phyloP scores from a whole-genome alignment of 2,113 vertebrate species.

The Labeo catla region DNA sequence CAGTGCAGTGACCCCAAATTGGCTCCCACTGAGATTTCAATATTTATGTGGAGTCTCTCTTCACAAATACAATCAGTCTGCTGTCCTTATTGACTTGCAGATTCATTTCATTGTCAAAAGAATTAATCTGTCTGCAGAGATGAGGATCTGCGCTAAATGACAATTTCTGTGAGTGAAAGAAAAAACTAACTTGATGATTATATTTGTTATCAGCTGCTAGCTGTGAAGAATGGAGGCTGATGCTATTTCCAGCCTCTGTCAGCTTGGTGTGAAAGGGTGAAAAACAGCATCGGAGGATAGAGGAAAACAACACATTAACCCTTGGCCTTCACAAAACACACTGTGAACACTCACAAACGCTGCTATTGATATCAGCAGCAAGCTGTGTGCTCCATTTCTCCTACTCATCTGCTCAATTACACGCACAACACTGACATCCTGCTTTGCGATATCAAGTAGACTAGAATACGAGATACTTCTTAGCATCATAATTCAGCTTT shows the following conservation, averaged over 20 bases:
- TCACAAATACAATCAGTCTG: conserved; percentile 43
- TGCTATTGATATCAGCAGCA: conserved; percentile 18
- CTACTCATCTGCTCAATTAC: conserved; percentile 12
- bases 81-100: conserved; percentile 58
- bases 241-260: conserved; percentile 33
- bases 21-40: conserved; percentile 26
- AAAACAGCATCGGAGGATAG: neutral
- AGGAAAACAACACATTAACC: conserved; percentile 42
- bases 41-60: conserved; percentile 44
- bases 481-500: neutral
- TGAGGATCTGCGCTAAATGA: conserved; percentile 33
- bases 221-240: conserved; percentile 31
- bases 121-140: conserved; percentile 47
- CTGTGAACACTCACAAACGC: neutral
- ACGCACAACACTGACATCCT: conserved; percentile 24
- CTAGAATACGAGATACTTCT: neutral
- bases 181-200: conserved; percentile 44
- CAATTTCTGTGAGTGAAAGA: conserved; percentile 38
- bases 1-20: conserved; percentile 23
- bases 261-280: conserved; percentile 27
- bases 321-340: neutral
- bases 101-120: conserved; percentile 55
- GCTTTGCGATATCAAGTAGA: conserved; percentile 8
- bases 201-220: conserved; percentile 48
- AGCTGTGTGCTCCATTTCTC: conserved; percentile 25